Conservation (phyloP, 2,888 invertebrate genomes). For the Oligia latruncula region DNA sequence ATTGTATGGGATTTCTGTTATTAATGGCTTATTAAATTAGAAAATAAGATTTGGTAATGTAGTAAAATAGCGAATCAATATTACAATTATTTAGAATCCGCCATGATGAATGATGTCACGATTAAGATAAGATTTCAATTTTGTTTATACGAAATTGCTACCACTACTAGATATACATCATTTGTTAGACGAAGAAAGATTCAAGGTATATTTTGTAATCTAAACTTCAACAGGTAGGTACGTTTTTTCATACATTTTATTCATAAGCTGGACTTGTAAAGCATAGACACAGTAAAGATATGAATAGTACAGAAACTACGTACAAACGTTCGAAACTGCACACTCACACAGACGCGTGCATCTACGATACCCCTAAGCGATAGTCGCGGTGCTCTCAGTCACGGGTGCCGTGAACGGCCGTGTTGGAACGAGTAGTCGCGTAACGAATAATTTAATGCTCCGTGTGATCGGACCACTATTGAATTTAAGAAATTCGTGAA, state of each 20-base stretch:
- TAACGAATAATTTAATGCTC: no score
- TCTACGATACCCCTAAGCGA: no score
- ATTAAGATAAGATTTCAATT: background rate
- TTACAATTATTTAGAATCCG: background rate
- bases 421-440: no score
- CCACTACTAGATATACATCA: background rate
- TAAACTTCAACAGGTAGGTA: background rate
- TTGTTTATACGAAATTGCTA: background rate
- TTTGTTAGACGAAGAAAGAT: background rate
- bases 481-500: no score
- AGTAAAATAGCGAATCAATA: background rate
- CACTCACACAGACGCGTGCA: no score
- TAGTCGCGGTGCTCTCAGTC: no score
- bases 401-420: no score
- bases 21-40: constrained; percentile 61
- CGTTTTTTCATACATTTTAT: background rate
- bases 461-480: no score
- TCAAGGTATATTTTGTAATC: background rate
- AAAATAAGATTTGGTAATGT: constrained; percentile 29
- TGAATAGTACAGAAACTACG: no score
- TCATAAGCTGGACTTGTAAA: background rate
- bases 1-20: constrained; percentile 49
- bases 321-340: no score
- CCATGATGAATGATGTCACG: background rate
- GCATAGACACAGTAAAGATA: background rate